phyloP scores from a whole-genome alignment of 2,113 vertebrate genomes.

The Heptranchias perlo region DNA sequence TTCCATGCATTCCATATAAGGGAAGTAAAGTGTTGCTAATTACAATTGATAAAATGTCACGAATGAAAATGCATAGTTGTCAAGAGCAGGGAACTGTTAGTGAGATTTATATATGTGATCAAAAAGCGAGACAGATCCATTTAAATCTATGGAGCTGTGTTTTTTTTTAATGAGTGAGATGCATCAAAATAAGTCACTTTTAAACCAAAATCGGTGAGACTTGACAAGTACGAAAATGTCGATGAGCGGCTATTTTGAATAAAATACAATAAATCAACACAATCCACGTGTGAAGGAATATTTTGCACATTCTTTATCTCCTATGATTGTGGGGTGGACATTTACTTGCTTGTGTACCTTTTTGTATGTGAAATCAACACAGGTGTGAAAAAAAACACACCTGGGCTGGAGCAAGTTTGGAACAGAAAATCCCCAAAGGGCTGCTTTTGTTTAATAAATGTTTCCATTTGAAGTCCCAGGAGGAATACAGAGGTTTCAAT shows the following conservation, averaged over 20 bases:
- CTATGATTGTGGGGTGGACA: neutral
- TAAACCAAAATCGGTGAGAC: neutral
- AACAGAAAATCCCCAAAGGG: neutral
- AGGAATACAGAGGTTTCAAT: conserved; percentile 9
- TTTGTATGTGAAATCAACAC: neutral
- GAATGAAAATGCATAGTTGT: neutral
- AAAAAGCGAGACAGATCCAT: too few species aligned
- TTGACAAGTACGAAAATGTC: too few species aligned
- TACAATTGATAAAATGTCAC: neutral
- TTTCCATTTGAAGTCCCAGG: conserved; percentile 6
- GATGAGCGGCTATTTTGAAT: too few species aligned
- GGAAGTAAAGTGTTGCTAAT: neutral
- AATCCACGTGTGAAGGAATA: neutral
- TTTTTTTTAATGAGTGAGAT: too few species aligned
- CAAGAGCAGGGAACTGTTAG: neutral
- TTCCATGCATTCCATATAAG: neutral
- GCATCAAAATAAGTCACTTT: neutral
- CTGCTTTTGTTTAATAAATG: neutral
- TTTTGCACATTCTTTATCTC: neutral
- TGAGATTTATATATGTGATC: too few species aligned
- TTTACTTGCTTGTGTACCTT: neutral
- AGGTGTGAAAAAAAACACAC: neutral
- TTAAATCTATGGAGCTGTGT: too few species aligned
- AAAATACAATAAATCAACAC: neutral
- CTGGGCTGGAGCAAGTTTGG: neutral